phyloP scores from a whole-genome alignment of 2,113 vertebrate genomes.

The Xyrauchen texanus region DNA sequence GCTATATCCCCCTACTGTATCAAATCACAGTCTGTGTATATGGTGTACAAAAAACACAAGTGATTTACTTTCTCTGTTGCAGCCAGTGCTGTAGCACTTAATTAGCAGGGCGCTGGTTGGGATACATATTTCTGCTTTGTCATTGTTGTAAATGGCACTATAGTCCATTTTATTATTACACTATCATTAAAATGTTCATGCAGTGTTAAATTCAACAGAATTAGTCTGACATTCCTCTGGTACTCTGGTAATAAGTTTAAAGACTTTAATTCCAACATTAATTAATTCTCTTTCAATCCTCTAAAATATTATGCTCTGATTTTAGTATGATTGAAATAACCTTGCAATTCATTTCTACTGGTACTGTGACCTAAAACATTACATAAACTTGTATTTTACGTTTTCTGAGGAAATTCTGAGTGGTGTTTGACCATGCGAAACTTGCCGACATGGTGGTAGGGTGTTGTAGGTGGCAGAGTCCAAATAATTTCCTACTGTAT shows the following conservation, averaged over 20 bases:
- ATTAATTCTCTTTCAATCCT: not conserved
- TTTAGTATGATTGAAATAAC: too few species aligned
- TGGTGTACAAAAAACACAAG: not conserved
- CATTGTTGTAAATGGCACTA: not conserved
- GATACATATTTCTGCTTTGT: not conserved
- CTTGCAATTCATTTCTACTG: too few species aligned
- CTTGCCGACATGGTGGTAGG: too few species aligned
- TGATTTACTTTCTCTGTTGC: not conserved
- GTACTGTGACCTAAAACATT: too few species aligned
- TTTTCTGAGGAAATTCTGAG: too few species aligned
- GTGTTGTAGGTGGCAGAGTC: too few species aligned
- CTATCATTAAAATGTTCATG: not conserved
- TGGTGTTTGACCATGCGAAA: too few species aligned
- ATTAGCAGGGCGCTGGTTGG: not conserved
- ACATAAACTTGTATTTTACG: too few species aligned
- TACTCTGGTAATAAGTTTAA: not conserved
- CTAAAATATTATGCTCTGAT: not conserved
- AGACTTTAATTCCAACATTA: not conserved
- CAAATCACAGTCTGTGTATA: not conserved
- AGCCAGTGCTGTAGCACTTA: slow-evolving; percentile 6
- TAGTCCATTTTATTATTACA: not conserved
- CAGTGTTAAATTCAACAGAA: not conserved
- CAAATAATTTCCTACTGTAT: too few species aligned
- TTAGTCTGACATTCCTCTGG: not conserved
- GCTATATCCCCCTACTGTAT: not conserved